A percentile compares a stretch with the other conserved stretches of the same genome.
Evolutionary conservation across 2,888 invertebrate species (phyloP).

Genomic region (Serripes groenlandicus): DNA sequence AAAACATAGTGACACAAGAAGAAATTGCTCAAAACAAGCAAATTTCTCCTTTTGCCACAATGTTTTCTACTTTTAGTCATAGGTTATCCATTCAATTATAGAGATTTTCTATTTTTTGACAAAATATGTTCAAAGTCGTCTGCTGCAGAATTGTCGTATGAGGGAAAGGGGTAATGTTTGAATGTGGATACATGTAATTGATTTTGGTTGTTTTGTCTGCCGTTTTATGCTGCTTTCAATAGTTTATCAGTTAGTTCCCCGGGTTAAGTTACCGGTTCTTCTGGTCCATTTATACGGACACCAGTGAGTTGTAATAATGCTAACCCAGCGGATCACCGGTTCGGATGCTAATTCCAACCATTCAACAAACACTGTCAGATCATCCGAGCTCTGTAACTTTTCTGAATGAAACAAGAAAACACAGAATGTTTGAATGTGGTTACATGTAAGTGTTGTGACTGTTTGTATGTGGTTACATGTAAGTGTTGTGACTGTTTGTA

Average conservation of each 20-base stretch:
- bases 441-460: no score
- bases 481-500: no score
- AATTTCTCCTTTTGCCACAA: background rate
- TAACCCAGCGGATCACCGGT: no score
- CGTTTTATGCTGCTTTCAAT: background rate
- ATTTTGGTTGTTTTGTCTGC: background rate
- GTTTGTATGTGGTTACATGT: no score
- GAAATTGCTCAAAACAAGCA: background rate
- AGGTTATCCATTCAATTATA: background rate
- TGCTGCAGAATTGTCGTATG: no score
- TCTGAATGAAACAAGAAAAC: no score
- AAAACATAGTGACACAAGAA: background rate
- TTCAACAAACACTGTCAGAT: slow-evolving; percentile 58
- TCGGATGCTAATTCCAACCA: slow-evolving; percentile 73
- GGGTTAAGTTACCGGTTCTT: background rate
- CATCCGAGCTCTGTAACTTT: slow-evolving; percentile 47
- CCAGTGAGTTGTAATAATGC: no score
- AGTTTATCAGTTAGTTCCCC: background rate
- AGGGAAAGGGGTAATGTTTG: background rate
- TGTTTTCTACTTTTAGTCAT: no score
- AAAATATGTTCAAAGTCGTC: no score
- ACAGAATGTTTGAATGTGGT: no score
- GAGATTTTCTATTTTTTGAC: background rate
- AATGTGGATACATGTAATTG: background rate
- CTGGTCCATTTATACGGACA: no score